Base-by-base conservation (phyloP, 2,888 invertebrate species). In the Physocephala rufipes region DNA sequence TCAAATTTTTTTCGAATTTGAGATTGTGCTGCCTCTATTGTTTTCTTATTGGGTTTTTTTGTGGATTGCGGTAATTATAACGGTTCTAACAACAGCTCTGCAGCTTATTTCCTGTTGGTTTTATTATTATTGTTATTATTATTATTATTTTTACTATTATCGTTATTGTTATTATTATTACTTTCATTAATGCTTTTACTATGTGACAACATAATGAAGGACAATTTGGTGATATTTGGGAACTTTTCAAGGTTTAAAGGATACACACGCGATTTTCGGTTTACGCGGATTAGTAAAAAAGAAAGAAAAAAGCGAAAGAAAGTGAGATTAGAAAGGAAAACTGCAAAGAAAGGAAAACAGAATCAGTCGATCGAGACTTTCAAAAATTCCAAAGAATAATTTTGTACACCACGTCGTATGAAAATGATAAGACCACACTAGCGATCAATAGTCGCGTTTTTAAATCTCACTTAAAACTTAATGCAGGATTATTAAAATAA, bases 231-330 rank as follows among this genome's bases (percentile, higher is more conserved):
- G 21, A 36, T 21, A 21, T 62, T 62, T 62, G 1, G 13, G 19
- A 9, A 13, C 45, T 19, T 55, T 26, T 2, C 5, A 9, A 2
- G 19, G 19, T 55, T 55, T 55, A 15, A 16, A 19, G 0, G 2
- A 26, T 30, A 62, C 62, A 62, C 62, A 62, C 62, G 62, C 62
- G 62, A 62, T 62, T 62, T 36, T 4, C 9, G 4, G 36, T 36
- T 36, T 36, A 36, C 36, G 36, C 36, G 36, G 9, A 36, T 7
- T 36, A 36, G 9, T 9, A 9, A 36, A 7, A 36, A 36, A 9
- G 9, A 36, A 36, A 36, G 36, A 7, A 36, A 36, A 9, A 36
- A 36, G 36, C 4, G 9, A 36, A 36, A 7, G 9, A 36, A 36
- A 16, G 3, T n/a, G 59, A 26, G 16, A 16, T 47, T 47, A 19